A percentile compares a stretch with the other conserved stretches of the same genome.
Conservation (phyloP, 2,888 invertebrate genomes). For the Latrodectus hesperus region DNA sequence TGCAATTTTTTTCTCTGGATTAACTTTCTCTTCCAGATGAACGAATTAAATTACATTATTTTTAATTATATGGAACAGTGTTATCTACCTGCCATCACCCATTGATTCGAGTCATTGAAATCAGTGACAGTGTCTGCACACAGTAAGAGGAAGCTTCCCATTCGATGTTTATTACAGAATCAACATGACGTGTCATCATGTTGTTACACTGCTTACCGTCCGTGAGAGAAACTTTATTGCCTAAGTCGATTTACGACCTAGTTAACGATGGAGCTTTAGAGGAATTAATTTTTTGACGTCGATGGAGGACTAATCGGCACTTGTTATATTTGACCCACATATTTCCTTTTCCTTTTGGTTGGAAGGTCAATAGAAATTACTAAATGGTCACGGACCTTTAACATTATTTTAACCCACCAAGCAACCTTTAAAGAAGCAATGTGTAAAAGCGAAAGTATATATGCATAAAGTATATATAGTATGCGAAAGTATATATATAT, state of each 20-base stretch:
- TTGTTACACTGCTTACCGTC: slow-evolving; percentile 12
- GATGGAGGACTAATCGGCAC: slow-evolving; percentile 29
- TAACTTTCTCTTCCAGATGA: too few species aligned
- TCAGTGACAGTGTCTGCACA: background rate
- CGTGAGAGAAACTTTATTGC: slow-evolving; percentile 12
- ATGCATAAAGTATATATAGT: too few species aligned
- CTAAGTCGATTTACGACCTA: slow-evolving; percentile 31
- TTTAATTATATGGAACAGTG: too few species aligned
- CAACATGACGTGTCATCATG: slow-evolving; percentile 18
- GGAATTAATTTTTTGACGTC: slow-evolving; percentile 27
- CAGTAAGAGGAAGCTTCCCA: background rate
- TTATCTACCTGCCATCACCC: too few species aligned
- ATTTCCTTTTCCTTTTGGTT: slow-evolving; percentile 12
- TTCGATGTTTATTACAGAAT: background rate
- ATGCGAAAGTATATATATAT: too few species aligned
- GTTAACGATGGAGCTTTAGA: slow-evolving; percentile 1
- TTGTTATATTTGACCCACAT: slow-evolving; percentile 43
- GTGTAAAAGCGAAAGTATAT: slow-evolving; percentile 10
- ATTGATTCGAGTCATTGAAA: too few species aligned
- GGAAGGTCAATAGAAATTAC: slow-evolving; percentile 17
- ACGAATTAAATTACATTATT: too few species aligned
- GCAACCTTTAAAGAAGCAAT: background rate
- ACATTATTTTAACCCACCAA: background rate
- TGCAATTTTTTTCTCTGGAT: too few species aligned
- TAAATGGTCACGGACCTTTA: slow-evolving; percentile 19